Percentiles rank a stretch among this genome's conserved stretches.
These are phyloP conservation scores for Erinaceus europaeus DNA, from an alignment of 2,113 vertebrate species.

Conservation along the genomic window DNA sequence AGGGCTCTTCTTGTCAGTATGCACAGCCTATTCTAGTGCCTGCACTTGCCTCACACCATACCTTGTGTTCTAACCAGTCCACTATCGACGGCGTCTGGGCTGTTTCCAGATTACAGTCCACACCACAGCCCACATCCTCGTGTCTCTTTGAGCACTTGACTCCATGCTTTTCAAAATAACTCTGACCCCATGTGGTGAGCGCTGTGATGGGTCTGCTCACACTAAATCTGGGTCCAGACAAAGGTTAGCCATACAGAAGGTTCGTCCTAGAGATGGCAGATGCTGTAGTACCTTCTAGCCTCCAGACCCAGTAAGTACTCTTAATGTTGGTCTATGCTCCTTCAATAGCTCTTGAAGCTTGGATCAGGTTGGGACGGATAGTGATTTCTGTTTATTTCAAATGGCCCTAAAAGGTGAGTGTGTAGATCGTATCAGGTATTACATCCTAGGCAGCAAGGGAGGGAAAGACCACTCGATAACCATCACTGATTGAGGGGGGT, in stretches of 20 bases:
- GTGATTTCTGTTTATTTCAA: constrained; percentile 3
- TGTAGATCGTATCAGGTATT: background rate
- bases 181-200: background rate
- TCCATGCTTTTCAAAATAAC: background rate
- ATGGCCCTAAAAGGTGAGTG: background rate
- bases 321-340: background rate
- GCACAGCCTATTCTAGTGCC: background rate
- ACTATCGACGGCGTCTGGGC: background rate
- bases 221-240: too few relatives aligned
- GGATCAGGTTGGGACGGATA: background rate
- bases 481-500: background rate
- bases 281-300: background rate
- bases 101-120: background rate
- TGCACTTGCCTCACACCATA: background rate
- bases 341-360: background rate
- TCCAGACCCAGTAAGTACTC: background rate
- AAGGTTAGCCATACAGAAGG: background rate
- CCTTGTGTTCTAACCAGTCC: background rate
- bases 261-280: background rate
- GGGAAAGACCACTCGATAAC: background rate
- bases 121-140: background rate
- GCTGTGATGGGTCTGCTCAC: background rate
- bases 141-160: background rate
- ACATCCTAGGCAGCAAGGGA: background rate
- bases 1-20: background rate